Base-by-base conservation (phyloP, 2,888 invertebrate genomes). In the Synanthedon andrenaeformis region DNA sequence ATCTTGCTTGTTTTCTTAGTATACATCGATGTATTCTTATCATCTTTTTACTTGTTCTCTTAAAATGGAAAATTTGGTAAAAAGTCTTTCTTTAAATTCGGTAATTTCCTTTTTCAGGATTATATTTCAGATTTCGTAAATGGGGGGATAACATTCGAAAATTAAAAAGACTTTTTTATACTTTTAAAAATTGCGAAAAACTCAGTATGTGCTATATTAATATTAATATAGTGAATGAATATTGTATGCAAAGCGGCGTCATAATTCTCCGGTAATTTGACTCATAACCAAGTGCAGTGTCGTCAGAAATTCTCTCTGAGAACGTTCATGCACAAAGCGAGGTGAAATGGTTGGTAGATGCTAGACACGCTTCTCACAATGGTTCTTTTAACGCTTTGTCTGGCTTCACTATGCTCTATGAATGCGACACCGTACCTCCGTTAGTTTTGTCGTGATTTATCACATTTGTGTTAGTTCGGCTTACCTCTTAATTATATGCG, bases 301-400 rank as follows among this genome's bases (percentile, higher is more conserved):
- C 12, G 45, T 45, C 45, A 13, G 14, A 45, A 45, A 45, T 45
- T 45, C 45, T 14, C 45, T 45, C 45, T 13, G 10, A 35, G 35
- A 35, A 23, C 13, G 42, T 42, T 42, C 42, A 54, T 56, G 55
- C 60, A 74, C 71, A 74, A 74, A 70, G 67, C 65, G 58, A 67
- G 65, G 69, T 71, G 69, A 72, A 77, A 74, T 74, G 69, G 70
- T 70, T 65, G 74, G 71, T 74, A 74, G 76, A 71, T 71, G 65
- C 62, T 68, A 65, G 72, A 70, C 69, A 64, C 63, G 69, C 56
- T 63, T 61, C 62, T 58, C 62, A 80, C 79, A 81, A 81, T 77
- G 62, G 70, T 58, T 70, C 75, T 76, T 74, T 72, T 69, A 70
- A 70, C 60, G 65, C 66, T 72, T 79, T 78, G 76, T 78, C 67